Evolutionary conservation across 1,140 invertebrate genomes (phyloP).

Genomic region (Penaeus vannamei): DNA sequence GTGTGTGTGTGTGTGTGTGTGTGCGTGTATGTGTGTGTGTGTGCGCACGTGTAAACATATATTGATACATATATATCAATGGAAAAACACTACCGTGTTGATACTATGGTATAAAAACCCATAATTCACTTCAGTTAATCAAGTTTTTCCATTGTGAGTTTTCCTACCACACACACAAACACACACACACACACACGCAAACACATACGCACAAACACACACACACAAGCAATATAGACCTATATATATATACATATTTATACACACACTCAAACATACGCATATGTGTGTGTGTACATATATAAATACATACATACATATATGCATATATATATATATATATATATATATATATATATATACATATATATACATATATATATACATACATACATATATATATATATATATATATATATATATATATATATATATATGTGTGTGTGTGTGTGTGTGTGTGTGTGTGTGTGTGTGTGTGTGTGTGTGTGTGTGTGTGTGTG

Average conservation of each 20-base stretch:
- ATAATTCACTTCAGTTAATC: too few relatives aligned
- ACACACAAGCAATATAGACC: neutral
- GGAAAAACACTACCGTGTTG: too few relatives aligned
- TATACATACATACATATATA: neutral
- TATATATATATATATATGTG: slow-evolving; percentile 27
- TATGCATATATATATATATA: slow-evolving; percentile 8
- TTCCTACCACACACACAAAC: too few relatives aligned
- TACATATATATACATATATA: neutral
- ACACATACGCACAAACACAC: too few relatives aligned
- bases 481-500: neutral
- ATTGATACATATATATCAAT: too few relatives aligned
- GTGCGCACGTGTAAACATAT: neutral
- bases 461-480: neutral
- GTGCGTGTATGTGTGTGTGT: neutral
- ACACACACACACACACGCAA: too few relatives aligned
- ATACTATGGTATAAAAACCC: too few relatives aligned
- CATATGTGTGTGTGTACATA: neutral
- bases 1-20: neutral
- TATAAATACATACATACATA: neutral
- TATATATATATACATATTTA: slow-evolving; percentile 17
- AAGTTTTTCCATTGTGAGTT: too few relatives aligned
- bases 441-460: neutral
- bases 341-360: slow-evolving; percentile 30
- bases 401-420: slow-evolving; percentile 18
- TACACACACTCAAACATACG: neutral